Evolutionary conservation across 2,888 invertebrate genomes (phyloP).

Genomic region (Cephus runcator): DNA sequence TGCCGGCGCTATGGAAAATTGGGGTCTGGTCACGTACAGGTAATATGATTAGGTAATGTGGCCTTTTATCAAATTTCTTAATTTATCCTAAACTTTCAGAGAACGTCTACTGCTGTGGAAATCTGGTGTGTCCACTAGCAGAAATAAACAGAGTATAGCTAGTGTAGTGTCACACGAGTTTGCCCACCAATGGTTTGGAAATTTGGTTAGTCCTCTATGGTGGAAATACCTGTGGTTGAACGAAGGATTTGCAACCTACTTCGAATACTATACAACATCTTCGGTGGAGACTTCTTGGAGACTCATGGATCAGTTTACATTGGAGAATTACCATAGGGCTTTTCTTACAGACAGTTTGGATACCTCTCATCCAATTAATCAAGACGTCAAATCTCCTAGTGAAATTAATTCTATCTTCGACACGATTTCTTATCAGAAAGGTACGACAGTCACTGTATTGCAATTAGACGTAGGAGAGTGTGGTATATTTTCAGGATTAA

Average conservation of each 20-base stretch:
- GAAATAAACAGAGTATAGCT: conserved; percentile 28
- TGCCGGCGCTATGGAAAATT: conserved; percentile 82
- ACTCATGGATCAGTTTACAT: conserved; percentile 69
- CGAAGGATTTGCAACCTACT: conserved; percentile 70
- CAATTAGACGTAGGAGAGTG: too few relatives aligned
- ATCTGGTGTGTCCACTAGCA: background rate
- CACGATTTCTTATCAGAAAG: conserved; percentile 72
- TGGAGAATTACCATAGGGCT: conserved; percentile 63
- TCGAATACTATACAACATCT: conserved; percentile 63
- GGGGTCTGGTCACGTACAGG: conserved; percentile 76
- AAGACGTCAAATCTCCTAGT: conserved; percentile 65
- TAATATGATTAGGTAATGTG: conserved; percentile 36
- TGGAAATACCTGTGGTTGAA: conserved; percentile 65
- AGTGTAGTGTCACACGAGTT: conserved; percentile 68
- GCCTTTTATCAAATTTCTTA: too few relatives aligned
- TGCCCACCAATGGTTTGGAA: conserved; percentile 69
- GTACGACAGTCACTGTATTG: conserved; percentile 45
- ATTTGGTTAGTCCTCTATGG: conserved; percentile 61
- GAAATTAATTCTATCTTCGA: conserved; percentile 70
- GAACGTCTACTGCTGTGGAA: background rate
- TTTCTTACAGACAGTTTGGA: conserved; percentile 60
- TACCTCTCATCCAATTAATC: conserved; percentile 68
- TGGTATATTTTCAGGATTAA: too few relatives aligned
- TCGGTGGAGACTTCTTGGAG: conserved; percentile 69
- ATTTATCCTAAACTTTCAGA: background rate